Conservation (phyloP, 2,797 vertebrate species). For the Meda fulgida region DNA sequence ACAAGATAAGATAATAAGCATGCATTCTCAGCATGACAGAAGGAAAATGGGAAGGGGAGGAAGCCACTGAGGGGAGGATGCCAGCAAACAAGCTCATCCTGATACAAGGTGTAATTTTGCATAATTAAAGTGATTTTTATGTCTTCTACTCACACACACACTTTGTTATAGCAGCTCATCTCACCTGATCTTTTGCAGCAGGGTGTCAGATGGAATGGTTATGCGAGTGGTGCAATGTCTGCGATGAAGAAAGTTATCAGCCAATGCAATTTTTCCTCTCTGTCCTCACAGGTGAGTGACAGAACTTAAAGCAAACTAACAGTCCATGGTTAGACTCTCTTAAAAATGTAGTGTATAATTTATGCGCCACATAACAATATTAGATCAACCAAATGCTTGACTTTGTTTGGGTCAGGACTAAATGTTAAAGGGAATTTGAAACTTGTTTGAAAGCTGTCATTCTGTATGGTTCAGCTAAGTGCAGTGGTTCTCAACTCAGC, state of each 20-base stretch:
- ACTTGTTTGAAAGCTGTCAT: background rate
- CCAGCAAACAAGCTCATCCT: conserved; percentile 4
- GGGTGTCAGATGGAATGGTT: conserved; percentile 81
- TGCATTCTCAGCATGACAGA: conserved; percentile 50
- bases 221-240: conserved; percentile 77
- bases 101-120: conserved; percentile 21
- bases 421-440: background rate
- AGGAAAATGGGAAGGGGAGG: conserved; percentile 21
- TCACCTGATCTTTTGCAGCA: conserved; percentile 72
- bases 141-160: conserved; percentile 6
- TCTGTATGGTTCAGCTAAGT: background rate
- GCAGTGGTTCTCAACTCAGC: background rate
- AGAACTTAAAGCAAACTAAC: background rate
- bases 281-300: conserved; percentile 82
- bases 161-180: background rate
- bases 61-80: background rate
- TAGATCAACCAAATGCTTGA: background rate
- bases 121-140: background rate
- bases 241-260: conserved; percentile 84
- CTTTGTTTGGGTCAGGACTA: background rate
- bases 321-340: background rate
- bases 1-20: conserved; percentile 2
- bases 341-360: background rate
- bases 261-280: conserved; percentile 79
- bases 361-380: background rate